A percentile compares a stretch with the other conserved stretches of the same genome.
Conservation (phyloP, 2,888 invertebrate genomes). For the Cistogaster globosa region DNA sequence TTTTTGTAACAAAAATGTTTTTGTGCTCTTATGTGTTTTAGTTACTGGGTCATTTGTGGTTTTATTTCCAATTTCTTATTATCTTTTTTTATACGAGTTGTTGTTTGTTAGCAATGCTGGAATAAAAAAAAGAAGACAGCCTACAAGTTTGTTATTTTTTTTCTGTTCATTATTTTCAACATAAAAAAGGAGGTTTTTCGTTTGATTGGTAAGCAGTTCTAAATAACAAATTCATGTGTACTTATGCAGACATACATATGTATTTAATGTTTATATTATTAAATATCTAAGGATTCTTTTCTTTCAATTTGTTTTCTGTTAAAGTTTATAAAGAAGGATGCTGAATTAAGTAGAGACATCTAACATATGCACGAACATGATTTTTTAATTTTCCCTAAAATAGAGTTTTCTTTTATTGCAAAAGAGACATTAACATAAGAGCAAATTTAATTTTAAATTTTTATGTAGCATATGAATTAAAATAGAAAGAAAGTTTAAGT, state of each 20-base stretch:
- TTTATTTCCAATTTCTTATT: constrained; percentile 25
- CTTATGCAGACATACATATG: neutral
- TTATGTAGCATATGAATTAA: no score
- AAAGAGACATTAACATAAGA: no score
- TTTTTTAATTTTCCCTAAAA: neutral
- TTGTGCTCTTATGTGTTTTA: constrained; percentile 6
- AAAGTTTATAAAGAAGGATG: neutral
- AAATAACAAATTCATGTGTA: constrained; percentile 9
- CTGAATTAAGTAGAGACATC: constrained; percentile 8
- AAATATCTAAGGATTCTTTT: constrained; percentile 3
- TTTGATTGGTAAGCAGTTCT: neutral
- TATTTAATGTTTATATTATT: constrained; percentile 25
- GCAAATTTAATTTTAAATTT: no score
- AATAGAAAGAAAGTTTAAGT: no score
- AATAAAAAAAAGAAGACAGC: neutral
- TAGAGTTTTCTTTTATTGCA: no score
- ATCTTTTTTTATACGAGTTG: neutral
- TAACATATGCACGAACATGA: constrained; percentile 6
- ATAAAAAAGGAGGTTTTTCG: constrained; percentile 49
- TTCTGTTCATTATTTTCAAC: constrained; percentile 33
- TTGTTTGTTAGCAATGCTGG: neutral
- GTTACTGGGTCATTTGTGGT: constrained; percentile 52
- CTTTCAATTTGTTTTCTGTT: neutral
- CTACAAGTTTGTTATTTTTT: constrained; percentile 17
- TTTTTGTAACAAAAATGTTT: neutral